Evolutionary conservation across 1,140 invertebrate genomes (phyloP), one percentile per base, ranked within the genome.

Genomic region (Vanessa tameamea): DNA sequence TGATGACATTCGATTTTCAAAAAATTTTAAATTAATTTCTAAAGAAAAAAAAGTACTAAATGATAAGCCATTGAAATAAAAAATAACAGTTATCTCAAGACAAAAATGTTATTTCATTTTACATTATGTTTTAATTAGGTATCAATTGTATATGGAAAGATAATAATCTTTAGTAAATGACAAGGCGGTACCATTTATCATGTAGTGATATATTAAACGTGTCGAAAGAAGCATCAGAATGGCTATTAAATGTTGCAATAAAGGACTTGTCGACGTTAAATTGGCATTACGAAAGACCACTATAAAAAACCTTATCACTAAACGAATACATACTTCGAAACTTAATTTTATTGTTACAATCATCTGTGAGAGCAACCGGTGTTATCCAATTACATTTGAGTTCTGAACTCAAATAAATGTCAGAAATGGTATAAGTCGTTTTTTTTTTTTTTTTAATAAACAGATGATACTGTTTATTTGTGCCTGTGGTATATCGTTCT

Each of bases 311-410:
- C 53, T 65, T 63, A 72, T 57, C 31, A 65, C 64, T 47, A 37
- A 70, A 43, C 16, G 59, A 76, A 65, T 66, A 51, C 37, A 5
- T 43, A 31, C 26, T 50, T 16, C n/a, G 47, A 55, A 71, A 26
- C 26, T 78, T 81, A 78, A 79, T 83, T 84, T 87, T 83, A 85
- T 82, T 75, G 75, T 82, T 70, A 78, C 80, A 78, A 78, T 37
- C 20, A 61, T 61, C 23, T 59, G 31, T 50, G 48, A 51, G 26
- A 61, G 73, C 72, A 75, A 75, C 72, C 69, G 78, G 82, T 82
- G 78, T 85, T 84, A 88, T 90, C 88, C 84, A 90, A 90, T 90
- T 90, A 88, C 80, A 82, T 87, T 89, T 87, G 88, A 89, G 78
- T 78, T 77, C 76, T 7, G 20, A 61, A 61, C 14, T 37, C 0